Base-by-base conservation (phyloP, 1,140 invertebrate genomes). In the Bombus superbus region DNA sequence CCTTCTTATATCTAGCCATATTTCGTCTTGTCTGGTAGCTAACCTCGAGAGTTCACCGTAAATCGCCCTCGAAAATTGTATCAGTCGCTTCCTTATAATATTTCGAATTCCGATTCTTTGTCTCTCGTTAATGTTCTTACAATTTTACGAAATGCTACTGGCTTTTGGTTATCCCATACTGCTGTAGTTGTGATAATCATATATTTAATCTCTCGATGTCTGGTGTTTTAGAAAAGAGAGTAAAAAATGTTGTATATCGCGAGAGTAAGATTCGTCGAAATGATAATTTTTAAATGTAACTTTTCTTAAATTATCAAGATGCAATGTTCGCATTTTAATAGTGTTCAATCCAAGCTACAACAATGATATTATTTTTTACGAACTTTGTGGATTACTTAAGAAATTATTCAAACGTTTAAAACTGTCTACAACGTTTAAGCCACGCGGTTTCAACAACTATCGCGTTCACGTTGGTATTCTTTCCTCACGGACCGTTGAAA, bases 1-100 rank as follows among this genome's bases (percentile, higher is more conserved):
- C 92, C 92, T 93, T 93, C 93, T 94, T 93, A 94, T 94, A 92
- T 94, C 88, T 90, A 75, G 69, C 85, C 86, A 88, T 91, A 92
- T 89, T 86, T 93, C 80, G 73, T 71, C 73, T 75, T 90, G 87
- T 92, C 88, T 90, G 85, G 71, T 83, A 79, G 81, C 78, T 72
- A 85, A 72, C 64, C 77, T 72, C 71, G 84, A 89, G 88, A 89
- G 85, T 81, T 86, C 82, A 64, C 78, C 69, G 38, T 47, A 42
- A 66, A 88, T 82, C 66, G 57, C 77, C 25, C 66, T 44, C 78
- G 18, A 32, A 83, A 91, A 86, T 88, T 74, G 64, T 57, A 89
- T 90, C 84, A 57, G 71, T 57, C 64, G 64, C 79, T 66, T 82
- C 66, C 80, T 84, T 72, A 38, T 57, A 78, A 66, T 85, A 85